These are phyloP conservation scores for Aphaenogaster ashmeadi DNA, from an alignment of 1,140 invertebrate genomes.

Conservation along the genomic window DNA sequence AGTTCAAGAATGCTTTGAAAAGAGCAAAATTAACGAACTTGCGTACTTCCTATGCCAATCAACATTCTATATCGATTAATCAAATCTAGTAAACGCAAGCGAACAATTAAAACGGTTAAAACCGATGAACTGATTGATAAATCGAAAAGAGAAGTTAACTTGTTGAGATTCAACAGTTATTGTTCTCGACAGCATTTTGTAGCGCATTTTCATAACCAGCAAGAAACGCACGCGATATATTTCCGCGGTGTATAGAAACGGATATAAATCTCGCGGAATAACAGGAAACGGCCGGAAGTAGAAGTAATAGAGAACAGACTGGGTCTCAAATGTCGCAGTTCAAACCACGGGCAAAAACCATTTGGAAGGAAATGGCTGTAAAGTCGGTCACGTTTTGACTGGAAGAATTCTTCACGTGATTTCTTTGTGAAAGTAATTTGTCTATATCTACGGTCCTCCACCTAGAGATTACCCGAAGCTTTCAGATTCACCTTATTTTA, in stretches of 20 bases:
- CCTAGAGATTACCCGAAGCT: neutral
- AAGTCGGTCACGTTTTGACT: slow-evolving; percentile 44
- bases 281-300: slow-evolving; percentile 31
- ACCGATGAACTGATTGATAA: neutral
- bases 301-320: slow-evolving; percentile 49
- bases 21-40: neutral
- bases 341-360: slow-evolving; percentile 55
- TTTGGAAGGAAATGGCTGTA: slow-evolving; percentile 61
- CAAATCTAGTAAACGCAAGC: neutral
- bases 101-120: neutral
- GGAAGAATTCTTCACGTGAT: slow-evolving; percentile 52
- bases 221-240: slow-evolving; percentile 16
- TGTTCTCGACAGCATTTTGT: neutral
- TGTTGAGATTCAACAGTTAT: neutral
- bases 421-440: slow-evolving; percentile 68
- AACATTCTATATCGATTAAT: slow-evolving; percentile 5
- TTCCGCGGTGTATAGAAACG: slow-evolving; percentile 3
- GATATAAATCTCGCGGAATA: slow-evolving; percentile 52
- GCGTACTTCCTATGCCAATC: neutral
- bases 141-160: neutral
- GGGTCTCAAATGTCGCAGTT: slow-evolving; percentile 47
- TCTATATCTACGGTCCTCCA: slow-evolving; percentile 37
- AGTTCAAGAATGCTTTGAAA: neutral
- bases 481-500: slow-evolving; percentile 46
- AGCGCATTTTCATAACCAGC: slow-evolving; percentile 9